Percentiles rank a stretch among this genome's conserved stretches.
These are phyloP conservation scores for Scolopax mira DNA, from an alignment of 2,113 vertebrate genomes.

Conservation along the genomic window DNA sequence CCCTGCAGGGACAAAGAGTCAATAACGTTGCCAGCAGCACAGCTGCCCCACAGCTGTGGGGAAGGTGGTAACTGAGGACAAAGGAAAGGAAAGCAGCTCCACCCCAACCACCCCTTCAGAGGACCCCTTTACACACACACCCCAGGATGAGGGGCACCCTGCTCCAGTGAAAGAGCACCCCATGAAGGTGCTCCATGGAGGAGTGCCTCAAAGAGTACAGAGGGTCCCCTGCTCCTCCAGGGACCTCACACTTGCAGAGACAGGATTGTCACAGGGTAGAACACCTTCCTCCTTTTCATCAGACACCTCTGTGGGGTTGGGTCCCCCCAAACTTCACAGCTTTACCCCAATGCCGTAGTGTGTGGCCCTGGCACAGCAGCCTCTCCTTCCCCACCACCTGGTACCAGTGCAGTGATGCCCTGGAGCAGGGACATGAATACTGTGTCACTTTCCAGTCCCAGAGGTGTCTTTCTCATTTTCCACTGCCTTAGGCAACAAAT, in stretches of 20 bases:
- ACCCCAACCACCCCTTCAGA: neutral
- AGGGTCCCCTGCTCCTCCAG: no score
- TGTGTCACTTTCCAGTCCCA: neutral
- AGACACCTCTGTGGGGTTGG: neutral
- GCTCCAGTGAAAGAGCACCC: neutral
- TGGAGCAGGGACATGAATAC: neutral
- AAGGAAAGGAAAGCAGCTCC: neutral
- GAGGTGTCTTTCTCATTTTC: neutral
- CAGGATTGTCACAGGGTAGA: neutral
- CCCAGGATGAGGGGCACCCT: rapidly evolving
- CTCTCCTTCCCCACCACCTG: neutral
- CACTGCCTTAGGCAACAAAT: constrained; percentile 12
- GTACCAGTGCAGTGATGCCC: rapidly evolving
- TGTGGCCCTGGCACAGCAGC: neutral
- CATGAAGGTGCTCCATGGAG: neutral
- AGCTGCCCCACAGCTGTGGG: neutral
- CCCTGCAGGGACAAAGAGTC: rapidly evolving
- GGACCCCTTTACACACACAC: rapidly evolving
- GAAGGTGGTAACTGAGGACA: neutral
- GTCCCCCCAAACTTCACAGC: neutral
- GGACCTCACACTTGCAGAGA: neutral
- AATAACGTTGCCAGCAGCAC: neutral
- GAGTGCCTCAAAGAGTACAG: neutral
- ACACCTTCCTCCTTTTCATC: neutral
- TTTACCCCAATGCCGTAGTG: neutral